Evolutionary conservation across 2,113 vertebrate species (phyloP), one percentile per base, ranked within the genome.

Genomic region (Sprattus sprattus): DNA sequence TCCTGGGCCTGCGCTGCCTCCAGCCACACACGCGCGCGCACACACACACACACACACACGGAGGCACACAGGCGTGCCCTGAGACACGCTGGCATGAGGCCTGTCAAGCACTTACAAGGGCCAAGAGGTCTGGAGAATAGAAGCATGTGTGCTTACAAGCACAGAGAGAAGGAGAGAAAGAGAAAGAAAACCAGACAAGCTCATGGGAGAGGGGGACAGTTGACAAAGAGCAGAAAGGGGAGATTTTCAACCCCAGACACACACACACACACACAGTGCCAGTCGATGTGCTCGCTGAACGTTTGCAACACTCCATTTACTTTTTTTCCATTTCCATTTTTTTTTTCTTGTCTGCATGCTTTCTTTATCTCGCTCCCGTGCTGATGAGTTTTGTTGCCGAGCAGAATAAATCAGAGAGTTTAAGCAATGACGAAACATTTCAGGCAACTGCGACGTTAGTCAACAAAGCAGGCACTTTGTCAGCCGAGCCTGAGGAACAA

Each of bases 51-150:
- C 64, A 11, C n/a, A 71, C 25, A 32, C 64, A 71, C 64, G 13
- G 7, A 71, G 7, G 8, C 64, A 32, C 64, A 32, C 71, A 39
- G 67, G 28, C 71, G 28, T 78, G 10, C 71, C 44, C 71, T 39
- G 71, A 78, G 71, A 44, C 71, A 78, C 32, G 32, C 28, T 78
- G 71, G 71, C 71, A 78, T 78, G 71, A 39, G 28, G 71, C 71
- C 71, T 78, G 71, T 78, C 71, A 78, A 78, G 5, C 71, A 78
- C 71, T 78, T 78, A 78, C 71, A 78, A 39, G 71, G 71, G 32
- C 71, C 71, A 78, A 78, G 71, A 78, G 71, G 71, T 78, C 71
- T 78, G 71, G 71, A 78, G 71, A 78, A 78, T 78, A 15, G 71
- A 32, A 78, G 71, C 71, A 78, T 78, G 71, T 78, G 71, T 78